These are phyloP conservation scores for Poecilia latipinna DNA, from an alignment of 2,113 vertebrate genomes.

Conservation along the genomic window DNA sequence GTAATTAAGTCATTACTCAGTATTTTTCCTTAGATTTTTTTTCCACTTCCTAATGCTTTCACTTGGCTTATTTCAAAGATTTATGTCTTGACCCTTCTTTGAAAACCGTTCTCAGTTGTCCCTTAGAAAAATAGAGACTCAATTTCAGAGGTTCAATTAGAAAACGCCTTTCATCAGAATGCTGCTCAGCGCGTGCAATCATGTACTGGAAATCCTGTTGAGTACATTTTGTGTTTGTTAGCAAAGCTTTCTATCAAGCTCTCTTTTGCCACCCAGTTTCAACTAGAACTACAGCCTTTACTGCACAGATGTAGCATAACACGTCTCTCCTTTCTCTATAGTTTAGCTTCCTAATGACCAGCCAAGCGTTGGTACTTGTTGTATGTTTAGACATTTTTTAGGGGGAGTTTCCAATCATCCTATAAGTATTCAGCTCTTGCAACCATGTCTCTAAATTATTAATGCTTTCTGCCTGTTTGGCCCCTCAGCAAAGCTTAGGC, in stretches of 20 bases:
- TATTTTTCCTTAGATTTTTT: neutral
- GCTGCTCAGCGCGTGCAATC: neutral
- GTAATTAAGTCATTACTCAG: conserved; percentile 20
- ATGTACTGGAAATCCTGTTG: neutral
- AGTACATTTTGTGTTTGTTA: neutral
- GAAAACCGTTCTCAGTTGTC: conserved; percentile 16
- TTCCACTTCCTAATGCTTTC: neutral
- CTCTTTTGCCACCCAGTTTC: conserved; percentile 29
- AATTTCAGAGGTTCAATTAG: neutral
- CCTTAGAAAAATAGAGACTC: neutral
- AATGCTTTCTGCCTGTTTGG: conserved; percentile 55
- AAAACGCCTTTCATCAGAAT: neutral
- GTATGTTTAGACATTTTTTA: conserved; percentile 12
- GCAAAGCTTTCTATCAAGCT: conserved; percentile 2
- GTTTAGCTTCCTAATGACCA: conserved; percentile 39
- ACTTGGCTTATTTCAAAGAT: conserved; percentile 3
- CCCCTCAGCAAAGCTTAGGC: conserved; percentile 42
- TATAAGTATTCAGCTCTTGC: conserved; percentile 49
- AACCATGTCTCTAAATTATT: conserved; percentile 65
- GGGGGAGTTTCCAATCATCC: conserved; percentile 35
- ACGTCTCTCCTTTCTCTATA: neutral
- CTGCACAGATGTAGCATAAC: neutral
- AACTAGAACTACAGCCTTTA: neutral
- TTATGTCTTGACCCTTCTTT: conserved; percentile 15
- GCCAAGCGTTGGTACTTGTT: conserved; percentile 36